phyloP scores from a whole-genome alignment of 1,140 invertebrate species.

The Tenebrio molitor region DNA sequence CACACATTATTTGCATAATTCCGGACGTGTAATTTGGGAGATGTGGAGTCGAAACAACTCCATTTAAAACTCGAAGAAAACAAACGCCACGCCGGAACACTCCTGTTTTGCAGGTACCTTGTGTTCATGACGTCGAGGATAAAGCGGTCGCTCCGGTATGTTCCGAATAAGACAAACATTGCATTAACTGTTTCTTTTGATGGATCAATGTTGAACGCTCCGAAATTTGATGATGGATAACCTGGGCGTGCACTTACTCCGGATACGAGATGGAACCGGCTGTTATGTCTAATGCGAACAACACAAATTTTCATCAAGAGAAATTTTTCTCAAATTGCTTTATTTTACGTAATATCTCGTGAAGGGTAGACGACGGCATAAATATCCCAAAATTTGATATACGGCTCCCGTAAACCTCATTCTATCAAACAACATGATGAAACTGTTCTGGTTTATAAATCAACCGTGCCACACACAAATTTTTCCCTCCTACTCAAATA shows the following conservation, averaged over 20 bases:
- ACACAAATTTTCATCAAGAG: constrained; percentile 20
- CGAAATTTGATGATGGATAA: constrained; percentile 24
- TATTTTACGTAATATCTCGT: not conserved
- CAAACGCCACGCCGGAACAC: constrained; percentile 2
- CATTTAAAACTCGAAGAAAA: constrained; percentile 26
- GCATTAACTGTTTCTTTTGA: constrained; percentile 25
- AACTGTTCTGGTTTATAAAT: constrained; percentile 22
- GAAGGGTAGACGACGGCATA: constrained; percentile 1
- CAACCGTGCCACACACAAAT: not conserved
- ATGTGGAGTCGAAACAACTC: constrained; percentile 12
- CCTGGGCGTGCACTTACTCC: too few species aligned
- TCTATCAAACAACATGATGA: constrained; percentile 19
- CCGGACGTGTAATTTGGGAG: not conserved
- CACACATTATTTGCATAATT: constrained; percentile 11
- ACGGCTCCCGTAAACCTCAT: not conserved
- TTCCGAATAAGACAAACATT: constrained; percentile 10
- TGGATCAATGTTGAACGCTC: not conserved
- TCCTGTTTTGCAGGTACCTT: constrained; percentile 19
- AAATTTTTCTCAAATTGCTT: constrained; percentile 25
- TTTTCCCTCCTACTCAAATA: not conserved
- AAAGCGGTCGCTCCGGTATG: constrained; percentile 13
- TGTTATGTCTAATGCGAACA: constrained; percentile 1
- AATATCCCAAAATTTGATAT: constrained; percentile 3
- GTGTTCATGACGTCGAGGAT: constrained; percentile 23
- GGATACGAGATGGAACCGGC: too few species aligned